Evolutionary conservation across 1,140 invertebrate species (phyloP), one percentile per base, ranked within the genome.

Genomic region (Frieseomelitta varia): DNA sequence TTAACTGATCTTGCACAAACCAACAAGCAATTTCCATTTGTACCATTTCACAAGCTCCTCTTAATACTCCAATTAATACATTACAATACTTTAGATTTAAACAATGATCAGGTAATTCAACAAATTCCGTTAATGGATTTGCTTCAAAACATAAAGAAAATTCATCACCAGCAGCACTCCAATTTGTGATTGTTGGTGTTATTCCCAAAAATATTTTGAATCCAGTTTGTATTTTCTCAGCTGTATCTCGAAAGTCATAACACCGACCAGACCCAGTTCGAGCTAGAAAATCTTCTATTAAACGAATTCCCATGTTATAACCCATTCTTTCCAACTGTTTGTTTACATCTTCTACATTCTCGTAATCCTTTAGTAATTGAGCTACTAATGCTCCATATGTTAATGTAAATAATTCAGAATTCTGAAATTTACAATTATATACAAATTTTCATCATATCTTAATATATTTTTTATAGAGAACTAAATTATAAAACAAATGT

Each of bases 81-180:
- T 99, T 99, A 87, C 98, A 99, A 93, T 99, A 99, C 92, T 98
- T 98, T 1, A 99, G 95, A 90, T 96, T 96, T 63, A 96, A 95
- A 91, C 97, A 97, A 72, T 98, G 95, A 92, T 99, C 98, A 11
- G 99, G 99, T 88, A 99, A 96, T 95, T 99, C 99, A 10, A 99
- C 99, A 96, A 99, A 99, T 94, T 99, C 99, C n/a, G 98, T 98
- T 24, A 99, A 94, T 0, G 99, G 99, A 95, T 99, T 99, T 56
- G 97, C 96, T 87, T 99, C 99, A 93, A 99, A 97, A 1, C 98
- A 96, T 6, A 99, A 95, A 1, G 99, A 99, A 95, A 99, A 99
- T 95, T 99, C 99, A 95, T 99, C 99, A 10, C 97, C 98, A 14
- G 97, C 96, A 73, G 97, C 96, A 90, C 97, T 99, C 99, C 99